phyloP scores from a whole-genome alignment of 2,888 invertebrate species.

The Ernsta delagoae region DNA sequence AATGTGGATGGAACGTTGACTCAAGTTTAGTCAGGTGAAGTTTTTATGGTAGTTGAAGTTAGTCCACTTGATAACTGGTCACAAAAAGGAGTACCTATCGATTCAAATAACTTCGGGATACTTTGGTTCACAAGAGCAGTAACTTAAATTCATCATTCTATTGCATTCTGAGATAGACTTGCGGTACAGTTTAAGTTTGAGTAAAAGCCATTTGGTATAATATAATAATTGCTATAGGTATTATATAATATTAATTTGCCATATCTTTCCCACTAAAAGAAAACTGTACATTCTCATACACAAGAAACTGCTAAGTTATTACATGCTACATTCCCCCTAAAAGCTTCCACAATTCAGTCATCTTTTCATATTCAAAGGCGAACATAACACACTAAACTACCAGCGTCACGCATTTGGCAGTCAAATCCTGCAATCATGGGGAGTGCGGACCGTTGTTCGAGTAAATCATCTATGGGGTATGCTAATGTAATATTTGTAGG shows the following conservation, averaged over 20 bases:
- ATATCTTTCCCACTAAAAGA: background rate
- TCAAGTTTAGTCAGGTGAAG: too few relatives aligned
- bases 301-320: background rate
- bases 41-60: too few relatives aligned
- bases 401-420: slow-evolving; percentile 47
- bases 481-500: slow-evolving; percentile 54
- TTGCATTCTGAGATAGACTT: too few relatives aligned
- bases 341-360: background rate
- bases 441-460: slow-evolving; percentile 47
- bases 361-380: slow-evolving; percentile 30
- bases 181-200: too few relatives aligned
- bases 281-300: background rate
- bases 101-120: too few relatives aligned
- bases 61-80: too few relatives aligned
- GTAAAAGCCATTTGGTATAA: too few relatives aligned
- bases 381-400: slow-evolving; percentile 26
- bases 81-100: too few relatives aligned
- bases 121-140: too few relatives aligned
- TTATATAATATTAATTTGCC: background rate
- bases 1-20: too few relatives aligned
- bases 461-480: slow-evolving; percentile 49
- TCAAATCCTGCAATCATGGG: slow-evolving; percentile 49
- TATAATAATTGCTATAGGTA: too few relatives aligned
- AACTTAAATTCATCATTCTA: too few relatives aligned
- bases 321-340: background rate